Evolutionary conservation across 2,797 vertebrate genomes (phyloP).

Genomic region (Enteromius fasciolatus): DNA sequence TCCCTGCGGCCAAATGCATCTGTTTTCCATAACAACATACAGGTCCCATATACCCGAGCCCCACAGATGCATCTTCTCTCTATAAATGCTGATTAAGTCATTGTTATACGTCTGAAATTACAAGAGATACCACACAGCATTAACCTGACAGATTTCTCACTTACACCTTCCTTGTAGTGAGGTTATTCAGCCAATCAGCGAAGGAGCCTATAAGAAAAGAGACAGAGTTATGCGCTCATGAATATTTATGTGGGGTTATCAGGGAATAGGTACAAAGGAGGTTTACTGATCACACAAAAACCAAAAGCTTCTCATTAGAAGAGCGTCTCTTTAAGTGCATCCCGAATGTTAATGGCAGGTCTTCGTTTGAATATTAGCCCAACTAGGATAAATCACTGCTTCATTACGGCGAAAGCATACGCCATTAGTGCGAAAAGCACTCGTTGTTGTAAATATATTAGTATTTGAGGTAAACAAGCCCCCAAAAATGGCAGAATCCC

Average conservation of each 20-base stretch:
- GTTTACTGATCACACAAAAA: conserved; percentile 54
- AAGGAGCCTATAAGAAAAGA: conserved; percentile 39
- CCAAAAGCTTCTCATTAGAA: conserved; percentile 53
- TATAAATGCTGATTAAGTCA: conserved; percentile 53
- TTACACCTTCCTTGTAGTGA: conserved; percentile 40
- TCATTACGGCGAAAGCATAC: conserved; percentile 48
- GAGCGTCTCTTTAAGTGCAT: conserved; percentile 46
- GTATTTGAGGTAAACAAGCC: conserved; percentile 8
- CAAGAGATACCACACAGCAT: conserved; percentile 43
- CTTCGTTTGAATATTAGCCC: conserved; percentile 52
- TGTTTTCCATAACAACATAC: conserved; percentile 73
- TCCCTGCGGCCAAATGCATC: conserved; percentile 73
- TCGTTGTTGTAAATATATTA: conserved; percentile 45
- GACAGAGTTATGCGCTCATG: conserved; percentile 35
- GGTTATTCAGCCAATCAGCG: conserved; percentile 38
- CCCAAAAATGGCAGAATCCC: conserved; percentile 7
- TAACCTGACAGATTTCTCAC: conserved; percentile 53
- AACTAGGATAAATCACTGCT: conserved; percentile 48
- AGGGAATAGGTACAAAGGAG: conserved; percentile 42
- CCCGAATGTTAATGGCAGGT: conserved; percentile 40
- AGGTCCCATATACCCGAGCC: conserved; percentile 55
- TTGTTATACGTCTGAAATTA: conserved; percentile 49
- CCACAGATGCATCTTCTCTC: conserved; percentile 33
- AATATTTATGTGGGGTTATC: conserved; percentile 51
- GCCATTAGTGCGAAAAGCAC: conserved; percentile 52